A percentile compares a stretch with the other conserved stretches of the same genome.
Conservation (phyloP, 1,140 invertebrate species). For the Camponotus vicinus region DNA sequence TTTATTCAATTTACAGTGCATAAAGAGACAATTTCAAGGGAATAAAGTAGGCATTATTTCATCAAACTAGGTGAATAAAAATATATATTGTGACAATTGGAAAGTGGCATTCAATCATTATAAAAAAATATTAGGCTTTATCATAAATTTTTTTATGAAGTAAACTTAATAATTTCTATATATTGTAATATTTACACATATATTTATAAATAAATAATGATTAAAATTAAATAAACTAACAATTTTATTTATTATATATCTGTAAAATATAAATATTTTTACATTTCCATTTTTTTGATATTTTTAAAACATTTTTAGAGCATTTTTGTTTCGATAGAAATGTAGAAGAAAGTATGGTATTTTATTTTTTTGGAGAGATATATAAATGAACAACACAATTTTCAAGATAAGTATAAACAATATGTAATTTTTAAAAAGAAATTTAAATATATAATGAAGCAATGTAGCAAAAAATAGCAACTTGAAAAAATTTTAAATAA, state of each 20-base stretch:
- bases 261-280: neutral
- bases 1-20: neutral
- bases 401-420: neutral
- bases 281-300: neutral
- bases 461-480: neutral
- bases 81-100: neutral
- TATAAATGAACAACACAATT: neutral
- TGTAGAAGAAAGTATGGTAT: neutral
- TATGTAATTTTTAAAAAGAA: neutral
- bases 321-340: neutral
- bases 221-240: too few species aligned
- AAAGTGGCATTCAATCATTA: neutral
- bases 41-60: neutral
- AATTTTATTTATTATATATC: neutral
- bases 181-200: neutral
- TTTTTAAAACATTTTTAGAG: neutral
- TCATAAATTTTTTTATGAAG: neutral
- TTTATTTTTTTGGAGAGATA: neutral
- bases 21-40: neutral
- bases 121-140: slow-evolving; percentile 5
- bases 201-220: too few species aligned
- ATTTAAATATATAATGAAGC: neutral
- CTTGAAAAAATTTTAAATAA: neutral
- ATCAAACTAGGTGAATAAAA: neutral
- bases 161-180: neutral